Evolutionary conservation across 1,140 invertebrate species (phyloP).

Genomic region (Drosophila bifasciata): DNA sequence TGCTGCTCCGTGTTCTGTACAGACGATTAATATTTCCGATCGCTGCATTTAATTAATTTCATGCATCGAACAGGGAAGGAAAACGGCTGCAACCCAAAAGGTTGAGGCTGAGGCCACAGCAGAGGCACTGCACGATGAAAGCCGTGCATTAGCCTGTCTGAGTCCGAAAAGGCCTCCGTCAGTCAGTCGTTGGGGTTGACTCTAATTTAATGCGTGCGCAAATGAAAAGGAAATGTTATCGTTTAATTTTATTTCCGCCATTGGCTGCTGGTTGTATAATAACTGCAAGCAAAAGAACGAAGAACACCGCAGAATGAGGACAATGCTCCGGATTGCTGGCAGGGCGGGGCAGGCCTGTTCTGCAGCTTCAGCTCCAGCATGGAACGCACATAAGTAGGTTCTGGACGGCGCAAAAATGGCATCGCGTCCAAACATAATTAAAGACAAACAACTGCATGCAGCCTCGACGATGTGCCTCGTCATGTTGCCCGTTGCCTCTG

Average conservation of each 20-base stretch:
- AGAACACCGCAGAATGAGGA: conserved; percentile 9
- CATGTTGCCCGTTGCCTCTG: conserved; percentile 30
- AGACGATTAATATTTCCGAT: conserved; percentile 72
- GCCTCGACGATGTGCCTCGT: neutral
- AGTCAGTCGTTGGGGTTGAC: conserved; percentile 21
- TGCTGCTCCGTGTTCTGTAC: conserved; percentile 24
- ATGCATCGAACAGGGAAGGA: conserved; percentile 57
- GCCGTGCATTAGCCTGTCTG: conserved; percentile 26
- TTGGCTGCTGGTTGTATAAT: conserved; percentile 69
- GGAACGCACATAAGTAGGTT: conserved; percentile 63
- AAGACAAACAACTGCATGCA: conserved; percentile 75
- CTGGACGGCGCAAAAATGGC: conserved; percentile 64
- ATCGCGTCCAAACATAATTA: conserved; percentile 81
- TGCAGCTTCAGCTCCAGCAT: conserved; percentile 35
- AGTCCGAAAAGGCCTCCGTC: conserved; percentile 3
- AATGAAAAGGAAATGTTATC: conserved; percentile 83
- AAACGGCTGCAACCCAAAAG: conserved; percentile 39
- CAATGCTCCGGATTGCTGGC: conserved; percentile 11
- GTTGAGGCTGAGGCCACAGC: conserved; percentile 2
- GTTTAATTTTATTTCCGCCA: conserved; percentile 83
- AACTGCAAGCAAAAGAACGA: conserved; percentile 45
- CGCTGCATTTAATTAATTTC: conserved; percentile 72
- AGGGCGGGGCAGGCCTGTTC: neutral
- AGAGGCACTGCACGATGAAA: no score
- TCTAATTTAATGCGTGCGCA: conserved; percentile 69